Conservation (phyloP, 2,797 vertebrate genomes). For the Picus viridis region DNA sequence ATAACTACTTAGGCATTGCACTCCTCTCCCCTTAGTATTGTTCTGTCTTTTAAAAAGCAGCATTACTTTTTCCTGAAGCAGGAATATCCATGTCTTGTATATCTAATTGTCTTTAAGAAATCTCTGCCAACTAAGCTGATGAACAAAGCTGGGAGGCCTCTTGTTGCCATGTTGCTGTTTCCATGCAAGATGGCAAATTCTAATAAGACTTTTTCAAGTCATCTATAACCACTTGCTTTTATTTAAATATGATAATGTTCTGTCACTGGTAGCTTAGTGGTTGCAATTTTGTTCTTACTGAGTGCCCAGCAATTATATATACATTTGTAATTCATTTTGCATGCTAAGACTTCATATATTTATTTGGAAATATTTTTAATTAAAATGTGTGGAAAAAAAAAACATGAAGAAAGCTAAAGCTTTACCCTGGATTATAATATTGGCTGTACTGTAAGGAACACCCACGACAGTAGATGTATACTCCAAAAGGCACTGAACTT, state of each 20-base stretch:
- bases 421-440: background rate
- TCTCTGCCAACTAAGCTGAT: background rate
- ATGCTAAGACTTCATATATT: background rate
- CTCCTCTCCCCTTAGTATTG: background rate
- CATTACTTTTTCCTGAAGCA: background rate
- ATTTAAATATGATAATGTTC: background rate
- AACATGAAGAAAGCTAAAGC: background rate
- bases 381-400: background rate
- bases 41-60: background rate
- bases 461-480: background rate
- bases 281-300: background rate
- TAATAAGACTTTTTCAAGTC: background rate
- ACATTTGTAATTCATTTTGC: background rate
- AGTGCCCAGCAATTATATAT: background rate
- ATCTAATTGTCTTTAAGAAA: background rate
- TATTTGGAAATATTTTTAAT: background rate
- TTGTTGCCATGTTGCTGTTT: constrained; percentile 1
- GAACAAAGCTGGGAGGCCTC: background rate
- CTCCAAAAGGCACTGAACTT: background rate
- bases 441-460: background rate
- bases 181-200: background rate
- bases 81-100: background rate
- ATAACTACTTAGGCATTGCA: background rate
- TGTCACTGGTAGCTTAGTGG: background rate
- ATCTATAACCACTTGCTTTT: background rate